Base-by-base conservation (phyloP, 2,797 vertebrate genomes). In the Urophycis tenuis region DNA sequence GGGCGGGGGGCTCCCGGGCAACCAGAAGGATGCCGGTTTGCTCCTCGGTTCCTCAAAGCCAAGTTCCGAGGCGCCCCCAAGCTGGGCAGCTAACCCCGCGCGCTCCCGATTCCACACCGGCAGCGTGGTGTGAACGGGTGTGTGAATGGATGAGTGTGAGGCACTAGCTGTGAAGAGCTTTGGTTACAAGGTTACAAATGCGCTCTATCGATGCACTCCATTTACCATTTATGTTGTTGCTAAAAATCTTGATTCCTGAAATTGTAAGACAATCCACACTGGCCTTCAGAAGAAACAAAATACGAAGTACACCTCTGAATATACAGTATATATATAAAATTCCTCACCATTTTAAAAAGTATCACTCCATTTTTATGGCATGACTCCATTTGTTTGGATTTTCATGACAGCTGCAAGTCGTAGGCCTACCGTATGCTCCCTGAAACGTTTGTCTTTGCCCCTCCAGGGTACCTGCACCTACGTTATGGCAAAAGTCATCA, bases 391-490 rank as follows among this genome's bases (percentile, higher is more conserved):
- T 29, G 53, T 64, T 64, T 29, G n/a, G 53, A 53, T 12, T 25
- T 29, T 29, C 53, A n/a, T 53, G 49, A 22, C 49, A 53, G 41
- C 41, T 45, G 41, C 41, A 53, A 53, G 53, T 64, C 53, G 29
- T 64, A 25, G 53, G 53, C 53, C 53, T 64, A 64, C 9, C n/a
- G 25, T n/a, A 53, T 22, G 49, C 49, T 6, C n/a, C 5, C 49
- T 53, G 14, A 25, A 9, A 60, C 60, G 0, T 29, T 25, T 72
- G 34, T 34, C 33, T 9, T 31, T 33, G 19, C 81, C 87, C 88
- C n/a, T n/a, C 77, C 84, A 85, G 32, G 89, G 87, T 12, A 87
- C 86, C 29, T 88, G 85, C 15, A 85, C 79, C 25, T 92, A 92
- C 22, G 14, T 87, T 64, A 81, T 90, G 75, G 81, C 84, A 30